Base-by-base conservation (phyloP, 2,797 vertebrate genomes). In the Enteromius argenteus region DNA sequence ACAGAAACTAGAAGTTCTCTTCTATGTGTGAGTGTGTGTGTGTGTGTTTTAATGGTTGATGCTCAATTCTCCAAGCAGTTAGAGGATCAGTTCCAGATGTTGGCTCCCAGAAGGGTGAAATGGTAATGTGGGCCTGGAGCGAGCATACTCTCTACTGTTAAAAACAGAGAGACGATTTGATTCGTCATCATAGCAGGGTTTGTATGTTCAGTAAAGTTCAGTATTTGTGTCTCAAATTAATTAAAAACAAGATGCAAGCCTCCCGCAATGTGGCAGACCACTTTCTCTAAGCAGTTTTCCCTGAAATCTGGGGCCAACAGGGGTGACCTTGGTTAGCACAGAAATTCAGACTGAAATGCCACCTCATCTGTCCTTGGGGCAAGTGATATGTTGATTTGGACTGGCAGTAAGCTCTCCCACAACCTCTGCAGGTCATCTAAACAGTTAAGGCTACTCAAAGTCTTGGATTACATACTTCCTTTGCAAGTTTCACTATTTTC, bases 21-120 rank as follows among this genome's bases (percentile, higher is more conserved):
- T 64, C 27, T 64, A 8, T 64, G 79, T 62, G 53, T 85, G 53
- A 46, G 73, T 71, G 58, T 62, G 73, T 23, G 51, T 23, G 51
- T 66, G 60, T 84, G 35, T 64, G 42, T 75, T 23, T 80, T 58
- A 80, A 79, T 85, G 79, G 73, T 80, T 81, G 49, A 56, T 53
- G 42, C 84, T 87, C 71, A 80, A 79, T 67, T 75, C 30, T 86
- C 75, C 73, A 64, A 83, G 78, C 53, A 76, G 35, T 84, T 60
- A 67, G 68, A 39, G 83, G 87, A 90, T 88, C 62, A 81, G 79
- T 87, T 88, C 88, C 89, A 90, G 86, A 89, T 88, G 89, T 80
- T 84, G 23, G 44, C 37, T 74, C 82, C 32, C 67, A 79, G 75
- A 72, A 44, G 71, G 30, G 35, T 74, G 17, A 64, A 80, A 80